Evolutionary conservation across 1,140 invertebrate species (phyloP), one percentile per base, ranked within the genome.

Genomic region (Aphelinus atriplicis): DNA sequence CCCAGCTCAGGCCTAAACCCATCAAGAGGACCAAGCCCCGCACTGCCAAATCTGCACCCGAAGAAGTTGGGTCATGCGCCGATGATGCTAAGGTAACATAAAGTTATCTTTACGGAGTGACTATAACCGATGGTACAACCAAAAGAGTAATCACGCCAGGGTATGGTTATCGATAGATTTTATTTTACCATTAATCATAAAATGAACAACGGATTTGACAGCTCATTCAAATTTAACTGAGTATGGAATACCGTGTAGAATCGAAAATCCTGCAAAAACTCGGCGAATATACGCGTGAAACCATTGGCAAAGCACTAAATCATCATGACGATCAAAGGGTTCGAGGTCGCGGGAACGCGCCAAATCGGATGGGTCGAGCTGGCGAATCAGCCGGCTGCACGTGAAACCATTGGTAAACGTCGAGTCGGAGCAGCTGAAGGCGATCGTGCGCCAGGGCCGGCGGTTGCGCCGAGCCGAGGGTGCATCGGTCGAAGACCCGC

Each of bases 361-460:
- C 5, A 68, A 74, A 7, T 74, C 72, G 2, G 26, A 26, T 26
- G 26, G 26, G 0, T 26, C 26, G 26, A 26, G 26, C 26, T 26
- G 26, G 50, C 75, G 55, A 7, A 43, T 57, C 1, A 45, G 47
- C 47, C 68, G 69, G 1, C 10, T 56, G 1, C 63, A 64, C 61
- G 76, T 88, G 2, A 84, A 83, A 57, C 87, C 87, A 3, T 71
- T 87, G 62, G 79, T 86, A 48, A 88, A 87, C 77, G 84, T 86
- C 6, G 86, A 88, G 64, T 88, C 87, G 3, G 86, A 88, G 57
- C 87, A 88, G 56, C 57, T 88, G 48, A 88, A 84, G 61, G 86
- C 86, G 0, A 88, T 88, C 50, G 83, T 88, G 61, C 79, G 85
- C 3, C 86, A 88, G 72, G 87, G 87, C 0, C 79, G 87, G 6